Conservation (phyloP, 2,797 vertebrate genomes). For the Smutsia gigantea region DNA sequence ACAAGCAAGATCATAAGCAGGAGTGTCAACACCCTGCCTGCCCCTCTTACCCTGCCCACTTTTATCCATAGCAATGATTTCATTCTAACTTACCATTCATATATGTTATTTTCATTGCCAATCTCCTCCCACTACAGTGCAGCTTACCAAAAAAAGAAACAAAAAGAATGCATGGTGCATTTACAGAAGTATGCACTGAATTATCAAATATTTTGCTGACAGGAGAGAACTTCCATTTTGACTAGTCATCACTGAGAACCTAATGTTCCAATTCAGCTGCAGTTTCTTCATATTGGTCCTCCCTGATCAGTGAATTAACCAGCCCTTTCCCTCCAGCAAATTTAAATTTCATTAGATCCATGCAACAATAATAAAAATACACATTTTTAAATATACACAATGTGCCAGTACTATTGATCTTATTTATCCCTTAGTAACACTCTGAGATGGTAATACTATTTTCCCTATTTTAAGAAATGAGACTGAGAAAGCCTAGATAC, state of each 20-base stretch:
- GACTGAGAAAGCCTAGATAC: neutral
- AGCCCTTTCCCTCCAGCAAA: neutral
- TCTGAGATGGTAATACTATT: neutral
- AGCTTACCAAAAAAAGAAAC: neutral
- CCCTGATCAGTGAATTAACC: neutral
- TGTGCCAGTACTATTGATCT: neutral
- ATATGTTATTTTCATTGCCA: neutral
- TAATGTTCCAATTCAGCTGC: too few species aligned
- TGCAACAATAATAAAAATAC: neutral
- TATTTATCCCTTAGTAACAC: neutral
- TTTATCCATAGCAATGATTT: neutral
- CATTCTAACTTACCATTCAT: neutral
- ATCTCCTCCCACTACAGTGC: neutral
- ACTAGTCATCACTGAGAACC: too few species aligned
- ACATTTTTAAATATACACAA: neutral
- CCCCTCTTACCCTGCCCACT: neutral
- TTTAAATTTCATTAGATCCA: neutral
- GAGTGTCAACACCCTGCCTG: neutral
- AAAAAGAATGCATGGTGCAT: neutral
- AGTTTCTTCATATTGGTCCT: too few species aligned
- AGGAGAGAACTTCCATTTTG: neutral
- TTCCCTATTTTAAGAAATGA: neutral
- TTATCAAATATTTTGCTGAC: neutral
- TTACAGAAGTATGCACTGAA: neutral
- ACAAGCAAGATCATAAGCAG: neutral